A percentile compares a stretch with the other conserved stretches of the same genome.
These are phyloP conservation scores for Tragelaphus buxtoni DNA, from an alignment of 2,113 vertebrate species.

Conservation along the genomic window DNA sequence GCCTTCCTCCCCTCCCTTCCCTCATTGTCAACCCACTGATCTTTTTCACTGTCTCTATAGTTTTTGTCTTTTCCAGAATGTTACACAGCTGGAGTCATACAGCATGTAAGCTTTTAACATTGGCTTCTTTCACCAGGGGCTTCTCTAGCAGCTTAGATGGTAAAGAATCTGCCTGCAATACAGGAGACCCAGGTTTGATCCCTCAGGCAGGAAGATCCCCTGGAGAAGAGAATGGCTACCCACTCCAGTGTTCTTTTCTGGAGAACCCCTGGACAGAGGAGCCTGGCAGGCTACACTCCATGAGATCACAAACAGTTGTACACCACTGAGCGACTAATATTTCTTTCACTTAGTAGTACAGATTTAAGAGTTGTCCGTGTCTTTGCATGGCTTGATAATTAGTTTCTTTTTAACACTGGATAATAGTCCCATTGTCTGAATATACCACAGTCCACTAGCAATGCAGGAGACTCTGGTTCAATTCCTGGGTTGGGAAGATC, in stretches of 20 bases:
- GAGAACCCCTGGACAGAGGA: neutral
- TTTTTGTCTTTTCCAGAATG: neutral
- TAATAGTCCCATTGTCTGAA: neutral
- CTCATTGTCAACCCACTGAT: neutral
- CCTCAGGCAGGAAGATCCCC: neutral
- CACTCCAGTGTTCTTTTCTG: neutral
- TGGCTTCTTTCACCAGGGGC: neutral
- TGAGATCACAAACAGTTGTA: neutral
- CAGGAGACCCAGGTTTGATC: neutral
- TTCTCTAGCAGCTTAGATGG: neutral
- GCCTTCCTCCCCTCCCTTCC: neutral
- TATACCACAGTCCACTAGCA: neutral
- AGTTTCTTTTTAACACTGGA: neutral
- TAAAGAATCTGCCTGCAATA: neutral
- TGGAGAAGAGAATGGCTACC: neutral
- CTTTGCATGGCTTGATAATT: neutral
- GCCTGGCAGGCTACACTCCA: neutral
- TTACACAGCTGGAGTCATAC: neutral
- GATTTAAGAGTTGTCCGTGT: neutral
- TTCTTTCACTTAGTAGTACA: neutral
- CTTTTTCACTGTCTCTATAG: neutral
- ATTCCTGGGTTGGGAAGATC: neutral
- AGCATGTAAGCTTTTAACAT: neutral
- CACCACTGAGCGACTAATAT: neutral
- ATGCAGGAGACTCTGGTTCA: neutral